Evolutionary conservation across 2,888 invertebrate genomes (phyloP), one percentile per base, ranked within the genome.

Genomic region (Catotricha subobsoleta): DNA sequence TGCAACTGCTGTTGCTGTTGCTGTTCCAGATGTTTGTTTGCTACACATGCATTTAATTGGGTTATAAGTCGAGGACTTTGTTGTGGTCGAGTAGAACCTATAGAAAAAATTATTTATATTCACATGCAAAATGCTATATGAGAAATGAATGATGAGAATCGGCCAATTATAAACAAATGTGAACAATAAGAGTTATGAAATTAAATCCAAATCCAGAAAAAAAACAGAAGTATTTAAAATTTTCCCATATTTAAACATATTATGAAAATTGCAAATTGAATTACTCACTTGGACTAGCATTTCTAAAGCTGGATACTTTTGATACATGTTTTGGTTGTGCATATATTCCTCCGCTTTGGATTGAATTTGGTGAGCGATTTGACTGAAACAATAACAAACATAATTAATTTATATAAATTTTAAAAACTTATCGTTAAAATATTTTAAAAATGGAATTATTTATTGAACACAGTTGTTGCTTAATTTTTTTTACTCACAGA

Each of bases 231-330:
- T 29, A 8, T 8, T 4, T 12, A 29, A 29, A 29, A n/a, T 6
- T n/a, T 6, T 13, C 5, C 29, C 8, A 29, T n/a, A n/a, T n/a
- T n/a, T n/a, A n/a, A n/a, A n/a, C n/a, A n/a, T n/a, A n/a, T n/a
- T n/a, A n/a, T n/a, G n/a, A n/a, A n/a, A n/a, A n/a, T n/a, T n/a
- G n/a, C n/a, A n/a, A n/a, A 25, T 29, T 5, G 29, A n/a, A 5
- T 35, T 21, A 39, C 41, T 46, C 48, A 52, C 59, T 56, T 29
- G 58, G 55, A 43, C 59, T 59, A 39, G 47, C 44, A 36, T 46
- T 58, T 44, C 62, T 58, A 49, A 63, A 63, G 49, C 63, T 63
- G 35, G 63, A 60, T 58, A 63, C 58, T 49, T 54, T 62, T 47
- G 54, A 51, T 42, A 62, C 51, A 48, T 59, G 50, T 48, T 64